Evolutionary conservation across 2,888 invertebrate species (phyloP), one percentile per base, ranked within the genome.

Genomic region (Sclerodermus sp.): DNA sequence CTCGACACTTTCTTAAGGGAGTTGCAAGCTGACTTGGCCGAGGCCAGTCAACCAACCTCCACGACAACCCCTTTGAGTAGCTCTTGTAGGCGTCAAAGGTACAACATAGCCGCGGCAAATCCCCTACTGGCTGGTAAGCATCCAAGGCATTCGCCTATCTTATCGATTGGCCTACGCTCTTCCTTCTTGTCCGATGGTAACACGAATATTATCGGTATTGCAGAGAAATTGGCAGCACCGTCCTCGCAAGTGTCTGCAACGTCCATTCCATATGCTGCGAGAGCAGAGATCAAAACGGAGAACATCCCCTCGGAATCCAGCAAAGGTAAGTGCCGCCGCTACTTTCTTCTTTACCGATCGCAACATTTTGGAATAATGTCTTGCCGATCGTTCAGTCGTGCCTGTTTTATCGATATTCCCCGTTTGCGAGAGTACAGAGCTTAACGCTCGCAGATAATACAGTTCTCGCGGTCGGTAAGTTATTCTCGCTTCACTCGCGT

Each of bases 71-170:
- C 74, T 79, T 79, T 64, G 79, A 75, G 53, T 76, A 79, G 47
- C 78, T 81, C 49, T 72, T 82, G 81, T 55, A 82, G 82, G 68
- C 82, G 83, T 68, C 84, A 85, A 65, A 80, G 88, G 74, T 89
- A 87, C 75, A 90, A 90, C 62, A 91, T 93, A 58, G 90, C 90
- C 23, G 91, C 92, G 10, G 89, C 91, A 41, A 93, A 93, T 79
- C 93, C 93, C 13, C 79, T 93, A 60, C 82, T 93, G 55, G 93
- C 93, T 64, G 93, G 93, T 83, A 88, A 88, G 68, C 61, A 31
- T 16, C 13, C 13, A 0, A 13, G 34, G 16, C 30, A 0, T 15
- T n/a, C n/a, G n/a, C n/a, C n/a, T n/a, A n/a, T n/a, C n/a, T n/a
- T n/a, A n/a, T n/a, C n/a, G n/a, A n/a, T n/a, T n/a, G n/a, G n/a